Base-by-base conservation (phyloP, 2,888 invertebrate genomes). In the Theretra japonica region DNA sequence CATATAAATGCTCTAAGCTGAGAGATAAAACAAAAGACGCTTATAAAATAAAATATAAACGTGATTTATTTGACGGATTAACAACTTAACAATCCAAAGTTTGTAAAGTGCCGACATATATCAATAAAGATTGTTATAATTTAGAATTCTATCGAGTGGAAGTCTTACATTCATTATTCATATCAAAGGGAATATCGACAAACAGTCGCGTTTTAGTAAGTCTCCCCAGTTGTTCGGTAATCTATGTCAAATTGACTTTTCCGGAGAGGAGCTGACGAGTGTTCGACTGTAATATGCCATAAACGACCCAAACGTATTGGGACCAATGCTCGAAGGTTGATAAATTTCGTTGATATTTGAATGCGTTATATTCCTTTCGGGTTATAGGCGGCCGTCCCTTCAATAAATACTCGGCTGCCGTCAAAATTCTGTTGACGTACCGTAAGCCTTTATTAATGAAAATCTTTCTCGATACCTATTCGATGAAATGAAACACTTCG, bases 311-410 rank as follows among this genome's bases (percentile, higher is more conserved):
- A 91, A 87, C 91, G 88, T 93, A 92, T 92, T 90, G 92, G 88
- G 85, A 87, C 88, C 89, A 83, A 87, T 87, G 87, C 88, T 88
- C 84, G 86, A 82, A 88, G 88, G 89, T 92, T 92, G 91, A 93
- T 92, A 91, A 92, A 92, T 92, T 91, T 91, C 88, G 82, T 89
- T 88, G 90, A 93, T 93, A 93, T 92, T 93, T 92, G 93, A 92
- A 93, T 92, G 89, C 87, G 90, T 91, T 88, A 90, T 90, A 90
- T 88, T 91, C 87, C 87, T 86, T 86, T 88, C 85, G 85, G 86
- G 86, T 88, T 88, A 90, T 87, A 81, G 79, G 82, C 84, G 82
- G 79, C 83, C 85, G 84, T 87, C 86, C 86, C 86, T 88, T 87
- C 86, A 88, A 90, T 90, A 91, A 90, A 90, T 88, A 90, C 86